A percentile compares a stretch with the other conserved stretches of the same genome.
Evolutionary conservation across 2,888 invertebrate genomes (phyloP).

Genomic region (Leucoptera coffeella): DNA sequence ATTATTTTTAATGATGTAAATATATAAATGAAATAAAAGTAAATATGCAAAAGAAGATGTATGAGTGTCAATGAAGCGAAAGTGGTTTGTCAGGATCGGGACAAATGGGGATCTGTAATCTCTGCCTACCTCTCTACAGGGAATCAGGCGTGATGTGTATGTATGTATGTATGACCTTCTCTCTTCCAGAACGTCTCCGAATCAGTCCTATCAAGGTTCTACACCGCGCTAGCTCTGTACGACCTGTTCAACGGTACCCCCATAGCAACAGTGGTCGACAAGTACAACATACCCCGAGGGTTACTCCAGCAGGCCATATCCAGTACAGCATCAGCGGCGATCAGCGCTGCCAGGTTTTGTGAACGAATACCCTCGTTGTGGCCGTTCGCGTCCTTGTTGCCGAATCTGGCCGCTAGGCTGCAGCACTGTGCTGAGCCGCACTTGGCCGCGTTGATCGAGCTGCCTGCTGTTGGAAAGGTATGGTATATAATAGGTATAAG

Average conservation of each 20-base stretch:
- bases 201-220: conserved; percentile 69
- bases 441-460: conserved; percentile 74
- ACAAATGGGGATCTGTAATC: no score
- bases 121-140: no score
- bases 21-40: no score
- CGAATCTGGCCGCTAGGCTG: conserved; percentile 65
- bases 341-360: conserved; percentile 73
- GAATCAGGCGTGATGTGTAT: no score
- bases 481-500: not conserved
- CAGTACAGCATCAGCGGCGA: conserved; percentile 65
- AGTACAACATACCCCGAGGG: conserved; percentile 68
- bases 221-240: conserved; percentile 77
- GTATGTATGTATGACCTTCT: not conserved
- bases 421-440: conserved; percentile 78
- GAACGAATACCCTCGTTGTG: conserved; percentile 75
- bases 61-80: no score
- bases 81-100: no score
- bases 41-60: no score
- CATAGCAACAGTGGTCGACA: conserved; percentile 62
- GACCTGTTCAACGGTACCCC: conserved; percentile 68
- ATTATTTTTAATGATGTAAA: no score
- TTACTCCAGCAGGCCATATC: conserved; percentile 71
- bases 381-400: conserved; percentile 72
- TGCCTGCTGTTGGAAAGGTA: conserved; percentile 77
- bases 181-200: conserved; percentile 50